Evolutionary conservation across 2,797 vertebrate genomes (phyloP).

Genomic region (Phalloptychus januarius): DNA sequence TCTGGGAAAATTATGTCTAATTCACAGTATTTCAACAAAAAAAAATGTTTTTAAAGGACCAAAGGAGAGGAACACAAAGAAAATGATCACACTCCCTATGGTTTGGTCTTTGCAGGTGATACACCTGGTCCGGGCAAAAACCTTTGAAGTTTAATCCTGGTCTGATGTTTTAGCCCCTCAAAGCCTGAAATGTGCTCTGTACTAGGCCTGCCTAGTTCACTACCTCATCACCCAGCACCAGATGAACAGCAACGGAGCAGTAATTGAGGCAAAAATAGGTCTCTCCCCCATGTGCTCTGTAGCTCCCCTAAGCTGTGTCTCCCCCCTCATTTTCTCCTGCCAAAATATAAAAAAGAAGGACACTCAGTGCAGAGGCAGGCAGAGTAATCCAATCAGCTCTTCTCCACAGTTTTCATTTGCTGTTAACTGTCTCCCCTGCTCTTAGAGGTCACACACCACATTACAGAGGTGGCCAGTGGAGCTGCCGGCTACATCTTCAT

Average conservation of each 20-base stretch:
- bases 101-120: conserved; percentile 1
- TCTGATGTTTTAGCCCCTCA: conserved; percentile 47
- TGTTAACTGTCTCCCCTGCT: conserved; percentile 49
- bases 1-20: neutral
- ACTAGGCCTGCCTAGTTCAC: conserved; percentile 17
- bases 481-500: conserved; percentile 43
- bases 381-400: conserved; percentile 65
- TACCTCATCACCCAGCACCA: conserved; percentile 16
- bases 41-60: too few relatives aligned
- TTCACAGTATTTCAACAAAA: neutral
- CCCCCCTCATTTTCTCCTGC: conserved; percentile 33
- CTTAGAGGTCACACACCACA: conserved; percentile 54
- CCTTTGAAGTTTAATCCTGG: conserved; percentile 51
- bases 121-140: conserved; percentile 40
- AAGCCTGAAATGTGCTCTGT: conserved; percentile 16
- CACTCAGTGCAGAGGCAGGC: conserved; percentile 19
- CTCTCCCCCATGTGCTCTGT: conserved; percentile 17
- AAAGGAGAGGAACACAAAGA: neutral
- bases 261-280: conserved; percentile 58
- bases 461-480: conserved; percentile 42
- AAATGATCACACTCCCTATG: conserved; percentile 1
- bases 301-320: conserved; percentile 9
- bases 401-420: conserved; percentile 55
- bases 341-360: conserved; percentile 9
- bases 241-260: conserved; percentile 26